Base-by-base conservation (phyloP, 2,113 vertebrate genomes). In the Mustelus asterias region DNA sequence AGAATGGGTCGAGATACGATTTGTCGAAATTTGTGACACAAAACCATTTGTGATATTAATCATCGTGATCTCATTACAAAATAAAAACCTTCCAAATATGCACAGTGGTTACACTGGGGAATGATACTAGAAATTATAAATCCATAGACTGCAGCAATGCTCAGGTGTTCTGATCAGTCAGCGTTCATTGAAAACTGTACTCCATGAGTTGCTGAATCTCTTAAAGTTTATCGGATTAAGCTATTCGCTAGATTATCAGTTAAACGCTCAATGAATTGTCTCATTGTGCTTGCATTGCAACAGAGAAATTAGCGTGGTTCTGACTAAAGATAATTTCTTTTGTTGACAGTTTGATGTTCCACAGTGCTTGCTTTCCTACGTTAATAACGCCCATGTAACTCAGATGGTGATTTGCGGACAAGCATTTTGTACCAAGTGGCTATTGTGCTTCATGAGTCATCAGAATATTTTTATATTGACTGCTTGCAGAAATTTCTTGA, bases 301-400 rank as follows among this genome's bases (percentile, higher is more conserved):
- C 48, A 58, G 86, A 58, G 78, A 83, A 37, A 37, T 41, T 16
- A 83, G 37, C 13, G 33, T 18, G 37, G 22, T 89, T 89, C 48
- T 89, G 86, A 22, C 86, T 54, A 89, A 89, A 58, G 86, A 89
- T 48, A 89, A 89, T 89, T 89, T 89, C 86, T 24, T 89, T 33
- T 89, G 86, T 58, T 89, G 48, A 58, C 86, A 89, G 22, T 89
- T 58, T 54, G 48, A 85, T 85, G 37, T 83, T 41, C 80, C 44
- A 3, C 86, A 54, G 8, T 26, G 7, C 48, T 10, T 89, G 13
- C 22, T 54, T 88, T 88, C 48, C 48, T 24, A 88, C 44, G 58
- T 54, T 29, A 58, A 0, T 58, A 58, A 89, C 4, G 22, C 86
- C 86, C 44, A 18, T 26, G 29, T 29, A 58, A 89, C 48, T 33